Conservation (phyloP, 2,113 vertebrate genomes). For the Prionailurus viverrinus region DNA sequence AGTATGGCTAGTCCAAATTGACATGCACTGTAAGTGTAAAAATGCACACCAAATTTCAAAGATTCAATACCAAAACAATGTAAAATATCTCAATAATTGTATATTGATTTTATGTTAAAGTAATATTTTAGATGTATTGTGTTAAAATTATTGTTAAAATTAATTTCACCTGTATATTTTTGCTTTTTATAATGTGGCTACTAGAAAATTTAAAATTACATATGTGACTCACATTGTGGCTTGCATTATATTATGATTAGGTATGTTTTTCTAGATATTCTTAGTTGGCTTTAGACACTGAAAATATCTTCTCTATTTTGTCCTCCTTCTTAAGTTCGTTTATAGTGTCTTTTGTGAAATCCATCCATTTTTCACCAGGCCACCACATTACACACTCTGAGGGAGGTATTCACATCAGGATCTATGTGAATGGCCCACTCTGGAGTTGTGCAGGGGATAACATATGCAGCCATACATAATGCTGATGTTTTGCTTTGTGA, state of each 20-base stretch:
- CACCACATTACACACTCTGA: background rate
- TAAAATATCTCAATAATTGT: constrained; percentile 26
- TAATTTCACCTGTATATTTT: constrained; percentile 37
- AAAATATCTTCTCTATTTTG: background rate
- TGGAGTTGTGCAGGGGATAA: background rate
- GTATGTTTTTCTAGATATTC: background rate
- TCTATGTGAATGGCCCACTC: background rate
- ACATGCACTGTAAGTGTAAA: background rate
- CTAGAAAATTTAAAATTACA: constrained; percentile 2
- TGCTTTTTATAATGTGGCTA: constrained; percentile 13
- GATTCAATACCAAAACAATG: constrained; percentile 8
- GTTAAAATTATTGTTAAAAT: constrained; percentile 31
- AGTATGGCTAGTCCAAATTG: background rate
- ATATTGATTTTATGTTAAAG: constrained; percentile 4
- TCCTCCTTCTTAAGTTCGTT: background rate
- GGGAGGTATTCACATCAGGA: background rate
- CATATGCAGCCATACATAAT: background rate
- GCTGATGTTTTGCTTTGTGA: background rate
- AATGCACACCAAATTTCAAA: constrained; percentile 29
- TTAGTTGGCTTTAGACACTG: constrained; percentile 27
- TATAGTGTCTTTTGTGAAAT: background rate
- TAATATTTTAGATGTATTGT: background rate
- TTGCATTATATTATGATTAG: background rate
- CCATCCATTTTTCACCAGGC: background rate
- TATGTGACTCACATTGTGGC: background rate